Percentiles rank a stretch among this genome's conserved stretches.
phyloP scores from a whole-genome alignment of 1,140 invertebrate species.

The Mizuhopecten yessoensis region DNA sequence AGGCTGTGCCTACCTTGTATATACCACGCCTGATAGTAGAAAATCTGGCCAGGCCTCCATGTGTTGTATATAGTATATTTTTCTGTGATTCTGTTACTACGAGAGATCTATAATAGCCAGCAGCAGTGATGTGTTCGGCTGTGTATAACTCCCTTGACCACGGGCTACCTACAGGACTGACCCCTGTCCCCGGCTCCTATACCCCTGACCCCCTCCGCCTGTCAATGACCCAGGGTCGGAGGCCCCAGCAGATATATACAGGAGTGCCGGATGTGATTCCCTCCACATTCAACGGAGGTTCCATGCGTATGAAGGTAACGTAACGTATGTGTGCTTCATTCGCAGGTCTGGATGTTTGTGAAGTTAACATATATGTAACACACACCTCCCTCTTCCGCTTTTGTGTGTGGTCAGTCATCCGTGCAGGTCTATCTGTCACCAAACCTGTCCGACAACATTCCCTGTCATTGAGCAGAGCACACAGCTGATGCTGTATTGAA shows the following conservation, averaged over 20 bases:
- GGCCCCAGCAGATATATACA: constrained; percentile 12
- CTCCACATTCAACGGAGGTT: neutral
- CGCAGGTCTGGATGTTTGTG: constrained; percentile 30
- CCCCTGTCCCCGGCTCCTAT: neutral
- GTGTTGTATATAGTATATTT: constrained; percentile 20
- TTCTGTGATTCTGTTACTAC: neutral
- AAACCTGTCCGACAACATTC: constrained; percentile 5
- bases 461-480: neutral
- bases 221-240: constrained; percentile 13
- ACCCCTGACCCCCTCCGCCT: neutral
- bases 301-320: neutral
- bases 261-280: neutral
- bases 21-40: neutral
- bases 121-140: neutral
- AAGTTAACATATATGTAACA: neutral
- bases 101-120: neutral
- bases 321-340: neutral
- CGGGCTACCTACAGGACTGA: neutral
- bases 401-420: constrained; percentile 18
- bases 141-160: constrained; percentile 20
- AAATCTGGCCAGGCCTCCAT: neutral
- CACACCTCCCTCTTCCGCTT: neutral
- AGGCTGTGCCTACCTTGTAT: too few relatives aligned
- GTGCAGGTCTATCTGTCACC: neutral
- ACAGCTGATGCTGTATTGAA: too few relatives aligned